Percentiles rank a stretch among this genome's conserved stretches.
Conservation (phyloP, 2,797 vertebrate genomes). For the Cuniculus paca region DNA sequence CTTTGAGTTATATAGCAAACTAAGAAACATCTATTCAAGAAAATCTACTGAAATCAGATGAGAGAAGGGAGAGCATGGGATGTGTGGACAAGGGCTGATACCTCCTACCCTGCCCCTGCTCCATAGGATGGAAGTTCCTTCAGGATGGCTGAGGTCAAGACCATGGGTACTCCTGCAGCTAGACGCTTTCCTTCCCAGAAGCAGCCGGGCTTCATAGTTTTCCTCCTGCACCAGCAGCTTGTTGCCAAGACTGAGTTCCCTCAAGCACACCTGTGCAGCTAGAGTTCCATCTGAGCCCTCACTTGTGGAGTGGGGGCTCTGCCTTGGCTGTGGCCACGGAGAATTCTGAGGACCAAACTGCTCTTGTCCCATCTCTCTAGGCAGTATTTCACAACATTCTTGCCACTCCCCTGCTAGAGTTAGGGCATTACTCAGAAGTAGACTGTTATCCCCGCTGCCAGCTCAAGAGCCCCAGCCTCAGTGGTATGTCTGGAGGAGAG, state of each 20-base stretch:
- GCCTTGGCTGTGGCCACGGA: neutral
- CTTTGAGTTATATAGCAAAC: neutral
- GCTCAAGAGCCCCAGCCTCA: neutral
- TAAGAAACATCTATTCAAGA: neutral
- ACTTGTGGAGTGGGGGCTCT: neutral
- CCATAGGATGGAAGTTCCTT: neutral
- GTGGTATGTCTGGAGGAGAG: neutral
- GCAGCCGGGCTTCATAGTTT: neutral
- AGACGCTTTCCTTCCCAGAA: neutral
- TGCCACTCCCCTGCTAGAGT: neutral
- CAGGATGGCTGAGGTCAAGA: neutral
- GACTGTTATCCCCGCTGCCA: neutral
- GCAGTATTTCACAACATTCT: neutral
- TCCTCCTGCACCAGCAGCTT: no score
- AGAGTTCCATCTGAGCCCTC: neutral
- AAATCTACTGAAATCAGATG: neutral
- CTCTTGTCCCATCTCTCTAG: neutral
- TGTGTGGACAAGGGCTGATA: neutral
- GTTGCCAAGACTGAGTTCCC: neutral
- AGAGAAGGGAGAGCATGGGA: neutral
- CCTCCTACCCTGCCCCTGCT: neutral
- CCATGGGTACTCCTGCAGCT: neutral
- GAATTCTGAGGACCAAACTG: neutral
- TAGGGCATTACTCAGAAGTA: neutral
- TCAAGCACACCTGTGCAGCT: neutral